Evolutionary conservation across 2,888 invertebrate genomes (phyloP), one percentile per base, ranked within the genome.

Genomic region (Agonopterix arenella): DNA sequence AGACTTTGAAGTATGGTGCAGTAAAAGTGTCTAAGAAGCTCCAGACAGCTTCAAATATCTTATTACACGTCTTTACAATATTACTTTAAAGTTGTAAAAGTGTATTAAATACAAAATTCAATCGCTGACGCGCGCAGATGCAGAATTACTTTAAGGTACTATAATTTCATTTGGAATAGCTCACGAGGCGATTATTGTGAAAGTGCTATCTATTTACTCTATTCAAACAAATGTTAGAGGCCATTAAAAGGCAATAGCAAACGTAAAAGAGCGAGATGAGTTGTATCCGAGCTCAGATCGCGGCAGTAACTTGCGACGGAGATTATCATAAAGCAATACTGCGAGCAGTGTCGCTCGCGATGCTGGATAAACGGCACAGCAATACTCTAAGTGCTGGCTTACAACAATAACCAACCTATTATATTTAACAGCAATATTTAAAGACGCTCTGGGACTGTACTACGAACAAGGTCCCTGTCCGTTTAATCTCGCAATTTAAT

Each of bases 261-360:
- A 61, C 51, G 60, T 61, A 61, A 63, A 58, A 59, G 58, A 52
- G 49, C 62, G 57, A 60, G 63, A 65, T 69, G 67, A 66, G 66
- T 60, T 63, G 63, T 65, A 65, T 67, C 64, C 61, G 48, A 36
- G 54, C 46, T 46, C 49, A 54, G 62, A 70, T 68, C 65, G 56
- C 58, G 56, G 60, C 48, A 48, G 52, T 60, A 56, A 56, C 59
- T 59, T 58, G 61, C 58, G 53, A 52, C 53, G 49, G 49, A 68
- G 68, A 70, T 71, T 67, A 70, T 68, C 67, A 60, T 70, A 66
- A 61, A 63, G 57, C 60, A 44, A 40, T 43, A 43, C 43, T 10
- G 45, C 41, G 45, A 28, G 28, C 43, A 54, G 60, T 64, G 66
- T 66, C 57, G 58, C 57, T 47, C 44, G 47, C 51, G 62, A 62